These are phyloP conservation scores for Drosophila setosimentum DNA, from an alignment of 2,888 invertebrate genomes.

Conservation along the genomic window DNA sequence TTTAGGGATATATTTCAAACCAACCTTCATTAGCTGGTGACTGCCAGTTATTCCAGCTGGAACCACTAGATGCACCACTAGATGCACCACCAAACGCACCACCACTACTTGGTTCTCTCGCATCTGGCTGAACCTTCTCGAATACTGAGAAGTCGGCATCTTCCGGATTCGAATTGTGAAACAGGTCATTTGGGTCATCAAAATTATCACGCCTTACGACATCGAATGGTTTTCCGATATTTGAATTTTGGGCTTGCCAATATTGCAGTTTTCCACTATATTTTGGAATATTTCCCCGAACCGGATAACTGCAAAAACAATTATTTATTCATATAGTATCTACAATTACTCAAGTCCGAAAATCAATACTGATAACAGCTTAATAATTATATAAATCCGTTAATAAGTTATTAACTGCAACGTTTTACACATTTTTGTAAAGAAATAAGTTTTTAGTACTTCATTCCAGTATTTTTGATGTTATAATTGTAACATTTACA, in stretches of 20 bases:
- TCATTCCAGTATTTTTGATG: neutral
- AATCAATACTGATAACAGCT: neutral
- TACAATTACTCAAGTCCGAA: too few species aligned
- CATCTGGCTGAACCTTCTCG: slow-evolving; percentile 24
- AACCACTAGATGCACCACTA: neutral
- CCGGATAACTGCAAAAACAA: slow-evolving; percentile 35
- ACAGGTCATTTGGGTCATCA: slow-evolving; percentile 49
- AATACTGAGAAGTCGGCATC: slow-evolving; percentile 62
- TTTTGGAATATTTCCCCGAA: slow-evolving; percentile 48
- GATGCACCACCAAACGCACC: neutral
- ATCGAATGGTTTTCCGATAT: neutral
- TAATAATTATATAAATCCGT: neutral
- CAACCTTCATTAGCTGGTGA: neutral
- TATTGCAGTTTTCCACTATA: slow-evolving; percentile 22
- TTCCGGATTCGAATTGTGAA: slow-evolving; percentile 67
- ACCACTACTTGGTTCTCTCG: neutral
- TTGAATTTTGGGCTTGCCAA: slow-evolving; percentile 23
- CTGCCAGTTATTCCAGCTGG: neutral
- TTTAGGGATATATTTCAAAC: neutral
- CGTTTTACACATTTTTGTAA: too few species aligned
- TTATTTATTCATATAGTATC: too few species aligned
- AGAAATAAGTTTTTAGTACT: too few species aligned
- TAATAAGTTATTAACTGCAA: neutral
- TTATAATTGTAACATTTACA: neutral
- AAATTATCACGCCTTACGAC: slow-evolving; percentile 47